phyloP scores from a whole-genome alignment of 2,797 vertebrate species.

The Sternarchorhynchus goeldii region DNA sequence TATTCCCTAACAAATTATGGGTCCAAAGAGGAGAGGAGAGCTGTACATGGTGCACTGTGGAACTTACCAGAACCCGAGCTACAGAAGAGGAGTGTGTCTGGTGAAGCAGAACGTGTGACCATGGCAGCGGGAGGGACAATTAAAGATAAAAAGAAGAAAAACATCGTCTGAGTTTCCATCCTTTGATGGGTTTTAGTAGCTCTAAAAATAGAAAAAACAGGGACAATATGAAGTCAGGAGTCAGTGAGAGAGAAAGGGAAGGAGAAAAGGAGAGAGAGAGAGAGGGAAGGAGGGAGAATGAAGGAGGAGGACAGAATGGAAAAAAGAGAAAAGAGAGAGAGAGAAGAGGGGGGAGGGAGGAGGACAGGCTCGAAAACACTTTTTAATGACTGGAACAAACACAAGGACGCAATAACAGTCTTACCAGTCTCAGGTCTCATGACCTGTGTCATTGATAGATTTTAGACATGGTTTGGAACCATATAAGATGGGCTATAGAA shows the following conservation, averaged over 20 bases:
- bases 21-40: too few species aligned
- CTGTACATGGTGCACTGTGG: too few species aligned
- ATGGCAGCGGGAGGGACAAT: not conserved
- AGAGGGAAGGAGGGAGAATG: not conserved
- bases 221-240: not conserved
- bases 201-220: not conserved
- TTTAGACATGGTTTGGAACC: not conserved
- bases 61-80: too few species aligned
- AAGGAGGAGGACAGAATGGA: not conserved
- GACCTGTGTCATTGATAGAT: not conserved
- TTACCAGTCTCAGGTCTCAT: too few species aligned
- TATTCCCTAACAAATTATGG: too few species aligned
- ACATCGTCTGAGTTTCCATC: slow-evolving; percentile 14
- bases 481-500: too few species aligned
- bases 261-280: not conserved
- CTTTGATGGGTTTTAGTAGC: not conserved
- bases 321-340: not conserved
- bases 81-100: too few species aligned
- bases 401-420: too few species aligned
- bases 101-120: too few species aligned
- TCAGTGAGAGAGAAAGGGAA: not conserved
- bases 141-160: not conserved
- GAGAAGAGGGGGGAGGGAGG: not conserved
- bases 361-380: too few species aligned
- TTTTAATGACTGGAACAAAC: too few species aligned